Evolutionary conservation across 2,113 vertebrate genomes (phyloP).

Genomic region (Morphnarchus princeps): DNA sequence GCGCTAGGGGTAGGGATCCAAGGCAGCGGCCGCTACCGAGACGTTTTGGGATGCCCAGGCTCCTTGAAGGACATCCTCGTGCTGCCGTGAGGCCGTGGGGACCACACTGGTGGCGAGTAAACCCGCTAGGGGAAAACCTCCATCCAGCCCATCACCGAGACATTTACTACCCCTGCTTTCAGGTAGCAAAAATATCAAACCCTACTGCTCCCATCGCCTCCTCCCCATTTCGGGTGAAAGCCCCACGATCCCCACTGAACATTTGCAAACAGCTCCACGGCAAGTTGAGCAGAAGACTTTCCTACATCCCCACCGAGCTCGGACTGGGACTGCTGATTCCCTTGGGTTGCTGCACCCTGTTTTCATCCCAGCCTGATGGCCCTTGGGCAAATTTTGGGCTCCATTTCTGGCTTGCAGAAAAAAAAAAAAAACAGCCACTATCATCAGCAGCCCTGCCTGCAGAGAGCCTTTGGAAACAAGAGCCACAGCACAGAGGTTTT

Average conservation of each 20-base stretch:
- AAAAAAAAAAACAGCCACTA: not conserved
- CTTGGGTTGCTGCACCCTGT: not conserved
- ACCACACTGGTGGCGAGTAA: rapidly evolving
- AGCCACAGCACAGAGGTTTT: constrained; percentile 15
- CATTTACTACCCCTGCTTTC: rapidly evolving
- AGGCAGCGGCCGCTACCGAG: not conserved
- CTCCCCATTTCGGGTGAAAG: not conserved
- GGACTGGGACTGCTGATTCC: rapidly evolving
- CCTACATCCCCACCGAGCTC: not conserved
- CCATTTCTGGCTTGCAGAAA: rapidly evolving
- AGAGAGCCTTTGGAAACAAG: not conserved
- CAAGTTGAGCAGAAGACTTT: rapidly evolving
- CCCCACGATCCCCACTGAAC: rapidly evolving
- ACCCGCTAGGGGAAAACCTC: not conserved
- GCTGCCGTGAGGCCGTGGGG: not conserved
- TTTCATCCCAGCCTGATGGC: not conserved
- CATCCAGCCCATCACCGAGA: rapidly evolving
- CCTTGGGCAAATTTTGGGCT: not conserved
- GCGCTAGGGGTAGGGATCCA: not conserved
- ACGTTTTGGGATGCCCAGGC: not conserved
- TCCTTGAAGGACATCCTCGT: not conserved
- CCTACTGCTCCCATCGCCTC: not conserved
- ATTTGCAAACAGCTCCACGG: not conserved
- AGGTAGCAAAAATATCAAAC: not conserved
- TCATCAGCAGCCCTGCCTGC: not conserved